phyloP scores from a whole-genome alignment of 2,113 vertebrate species.

The Paracanthobrama guichenoti region DNA sequence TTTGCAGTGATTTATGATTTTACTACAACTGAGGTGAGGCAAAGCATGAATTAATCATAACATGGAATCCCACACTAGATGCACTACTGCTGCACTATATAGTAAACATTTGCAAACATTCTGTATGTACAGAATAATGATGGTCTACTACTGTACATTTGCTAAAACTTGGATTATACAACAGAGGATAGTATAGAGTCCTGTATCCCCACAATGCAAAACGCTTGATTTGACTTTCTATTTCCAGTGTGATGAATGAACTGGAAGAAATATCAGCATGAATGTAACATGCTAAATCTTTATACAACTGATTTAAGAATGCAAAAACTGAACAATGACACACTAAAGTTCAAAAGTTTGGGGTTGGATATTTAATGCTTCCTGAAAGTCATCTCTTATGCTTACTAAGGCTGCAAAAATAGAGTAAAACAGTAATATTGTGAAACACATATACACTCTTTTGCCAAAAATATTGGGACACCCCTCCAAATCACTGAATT shows the following conservation, averaged over 20 bases:
- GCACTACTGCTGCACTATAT: neutral
- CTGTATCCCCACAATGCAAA: neutral
- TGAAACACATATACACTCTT: no score
- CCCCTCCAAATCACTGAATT: no score
- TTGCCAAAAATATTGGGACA: no score
- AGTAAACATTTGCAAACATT: neutral
- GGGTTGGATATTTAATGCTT: no score
- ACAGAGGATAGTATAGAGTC: neutral
- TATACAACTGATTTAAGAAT: neutral
- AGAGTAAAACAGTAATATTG: no score
- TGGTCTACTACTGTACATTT: neutral
- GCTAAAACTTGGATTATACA: neutral
- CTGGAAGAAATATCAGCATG: neutral
- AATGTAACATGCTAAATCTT: neutral
- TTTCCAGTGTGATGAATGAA: no score
- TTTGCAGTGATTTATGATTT: constrained; percentile 1
- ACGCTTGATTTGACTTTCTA: neutral
- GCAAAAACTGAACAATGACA: neutral
- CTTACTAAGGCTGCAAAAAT: neutral
- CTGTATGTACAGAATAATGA: neutral
- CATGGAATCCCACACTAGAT: neutral
- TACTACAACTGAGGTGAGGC: neutral
- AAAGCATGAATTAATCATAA: neutral
- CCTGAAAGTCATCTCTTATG: neutral
- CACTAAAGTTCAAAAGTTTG: no score